phyloP scores from a whole-genome alignment of 2,113 vertebrate species.

The Eidolon helvum region DNA sequence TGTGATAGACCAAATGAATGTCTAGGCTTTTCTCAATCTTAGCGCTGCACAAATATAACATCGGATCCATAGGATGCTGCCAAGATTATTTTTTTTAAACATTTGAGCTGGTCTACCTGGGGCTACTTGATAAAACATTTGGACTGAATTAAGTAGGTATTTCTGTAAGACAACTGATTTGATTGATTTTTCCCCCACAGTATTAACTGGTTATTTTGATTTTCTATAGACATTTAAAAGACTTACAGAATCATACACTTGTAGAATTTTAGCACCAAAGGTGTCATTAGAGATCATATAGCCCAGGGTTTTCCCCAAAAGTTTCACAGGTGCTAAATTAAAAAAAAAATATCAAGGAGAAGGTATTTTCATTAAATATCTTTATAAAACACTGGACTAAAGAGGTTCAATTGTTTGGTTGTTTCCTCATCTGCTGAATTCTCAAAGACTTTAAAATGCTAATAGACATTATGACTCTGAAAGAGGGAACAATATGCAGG shows the following conservation, averaged over 20 bases:
- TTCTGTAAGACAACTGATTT: constrained; percentile 55
- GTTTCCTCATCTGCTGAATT: background rate
- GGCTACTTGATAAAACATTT: constrained; percentile 66
- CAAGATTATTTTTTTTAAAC: constrained; percentile 52
- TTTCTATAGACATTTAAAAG: constrained; percentile 58
- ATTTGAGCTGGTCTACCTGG: constrained; percentile 58
- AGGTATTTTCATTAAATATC: background rate
- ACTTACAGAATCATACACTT: constrained; percentile 37
- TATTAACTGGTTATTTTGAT: constrained; percentile 64
- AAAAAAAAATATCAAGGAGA: background rate
- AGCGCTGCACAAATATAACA: background rate
- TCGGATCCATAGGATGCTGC: background rate
- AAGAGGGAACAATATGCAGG: background rate
- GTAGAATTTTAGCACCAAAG: background rate
- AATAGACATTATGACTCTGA: background rate
- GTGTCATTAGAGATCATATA: background rate
- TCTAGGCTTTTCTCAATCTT: background rate
- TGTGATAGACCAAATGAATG: background rate
- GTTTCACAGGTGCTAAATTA: background rate
- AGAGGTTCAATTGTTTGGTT: background rate
- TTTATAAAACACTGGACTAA: constrained; percentile 14
- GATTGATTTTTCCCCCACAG: constrained; percentile 44
- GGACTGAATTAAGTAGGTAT: constrained; percentile 58
- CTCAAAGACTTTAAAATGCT: background rate
- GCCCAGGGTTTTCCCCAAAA: background rate